A percentile compares a stretch with the other conserved stretches of the same genome.
These are phyloP conservation scores for Troides aeacus DNA, from an alignment of 2,888 invertebrate genomes.

Conservation along the genomic window DNA sequence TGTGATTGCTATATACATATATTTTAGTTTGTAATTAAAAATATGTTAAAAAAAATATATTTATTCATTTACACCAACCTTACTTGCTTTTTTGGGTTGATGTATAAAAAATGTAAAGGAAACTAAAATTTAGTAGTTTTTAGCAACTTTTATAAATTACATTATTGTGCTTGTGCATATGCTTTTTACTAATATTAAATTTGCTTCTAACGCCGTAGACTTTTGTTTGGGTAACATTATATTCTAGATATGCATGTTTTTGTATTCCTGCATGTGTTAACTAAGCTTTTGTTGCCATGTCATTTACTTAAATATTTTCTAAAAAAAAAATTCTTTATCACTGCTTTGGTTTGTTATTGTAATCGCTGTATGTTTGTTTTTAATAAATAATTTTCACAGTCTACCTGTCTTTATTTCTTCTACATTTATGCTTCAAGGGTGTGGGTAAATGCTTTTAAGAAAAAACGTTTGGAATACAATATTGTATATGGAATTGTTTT, in stretches of 20 bases:
- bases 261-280: conserved; percentile 5
- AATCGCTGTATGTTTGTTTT: conserved; percentile 35
- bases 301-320: background rate
- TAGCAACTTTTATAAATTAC: background rate
- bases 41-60: too few species aligned
- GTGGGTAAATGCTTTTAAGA: too few species aligned
- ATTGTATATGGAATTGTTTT: too few species aligned
- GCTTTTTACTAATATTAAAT: background rate
- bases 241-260: background rate
- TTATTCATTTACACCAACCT: too few species aligned
- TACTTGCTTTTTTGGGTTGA: background rate
- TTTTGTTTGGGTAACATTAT: background rate
- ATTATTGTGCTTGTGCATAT: too few species aligned
- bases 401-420: conserved; percentile 8
- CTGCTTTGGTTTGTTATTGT: conserved; percentile 33
- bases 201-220: background rate
- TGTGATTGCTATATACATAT: too few species aligned
- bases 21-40: too few species aligned
- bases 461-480: too few species aligned
- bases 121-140: background rate
- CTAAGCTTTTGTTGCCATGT: conserved; percentile 13
- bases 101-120: background rate
- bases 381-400: conserved; percentile 36
- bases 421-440: background rate
- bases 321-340: conserved; percentile 18